A percentile compares a stretch with the other conserved stretches of the same genome.
phyloP scores from a whole-genome alignment of 1,140 invertebrate species.

The Sarcophaga bullata region DNA sequence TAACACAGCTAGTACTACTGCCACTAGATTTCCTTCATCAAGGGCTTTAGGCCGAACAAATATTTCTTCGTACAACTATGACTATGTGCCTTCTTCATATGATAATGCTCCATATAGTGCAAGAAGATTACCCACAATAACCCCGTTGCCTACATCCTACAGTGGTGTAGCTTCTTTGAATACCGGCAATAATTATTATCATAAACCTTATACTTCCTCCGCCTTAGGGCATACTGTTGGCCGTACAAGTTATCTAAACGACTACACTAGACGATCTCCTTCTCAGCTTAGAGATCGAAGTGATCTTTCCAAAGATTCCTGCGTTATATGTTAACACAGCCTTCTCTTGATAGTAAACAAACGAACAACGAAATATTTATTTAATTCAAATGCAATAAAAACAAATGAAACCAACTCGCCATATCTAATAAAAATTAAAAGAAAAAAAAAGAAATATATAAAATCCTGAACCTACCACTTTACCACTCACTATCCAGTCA shows the following conservation, averaged over 20 bases:
- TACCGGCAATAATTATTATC: neutral
- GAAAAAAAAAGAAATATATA: neutral
- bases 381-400: neutral
- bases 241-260: neutral
- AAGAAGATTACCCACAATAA: constrained; percentile 21
- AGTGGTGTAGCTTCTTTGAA: neutral
- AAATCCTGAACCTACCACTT: neutral
- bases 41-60: constrained; percentile 43
- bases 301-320: constrained; percentile 3
- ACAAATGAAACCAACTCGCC: constrained; percentile 24
- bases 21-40: constrained; percentile 54
- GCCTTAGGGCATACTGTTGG: neutral
- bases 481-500: neutral
- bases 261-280: neutral
- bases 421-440: neutral
- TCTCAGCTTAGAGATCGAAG: constrained; percentile 10
- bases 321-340: constrained; percentile 35
- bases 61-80: constrained; percentile 48
- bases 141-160: neutral
- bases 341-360: neutral
- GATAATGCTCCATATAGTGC: constrained; percentile 25
- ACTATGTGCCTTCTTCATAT: constrained; percentile 40
- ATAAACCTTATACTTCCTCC: constrained; percentile 1
- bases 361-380: neutral
- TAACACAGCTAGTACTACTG: constrained; percentile 10